A percentile compares a stretch with the other conserved stretches of the same genome.
Conservation (phyloP, 2,113 vertebrate genomes). For the Girardinichthys multiradiatus region DNA sequence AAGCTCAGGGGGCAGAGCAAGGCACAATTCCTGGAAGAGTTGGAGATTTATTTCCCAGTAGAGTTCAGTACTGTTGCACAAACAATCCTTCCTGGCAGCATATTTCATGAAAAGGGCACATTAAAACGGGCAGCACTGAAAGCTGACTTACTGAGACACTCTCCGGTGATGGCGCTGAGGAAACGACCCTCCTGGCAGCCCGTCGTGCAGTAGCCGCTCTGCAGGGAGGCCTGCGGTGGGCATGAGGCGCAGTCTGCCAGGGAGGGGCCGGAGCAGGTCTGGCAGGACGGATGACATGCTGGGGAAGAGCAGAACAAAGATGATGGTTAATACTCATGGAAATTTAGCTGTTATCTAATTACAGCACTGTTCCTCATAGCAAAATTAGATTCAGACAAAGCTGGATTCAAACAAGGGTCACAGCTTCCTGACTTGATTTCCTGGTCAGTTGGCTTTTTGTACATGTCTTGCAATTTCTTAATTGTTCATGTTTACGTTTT, state of each 20-base stretch:
- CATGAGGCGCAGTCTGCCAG: conserved; percentile 73
- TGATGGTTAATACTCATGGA: not conserved
- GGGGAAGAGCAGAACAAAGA: not conserved
- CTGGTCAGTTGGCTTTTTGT: no score
- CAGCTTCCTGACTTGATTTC: not conserved
- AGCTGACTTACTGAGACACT: conserved; percentile 63
- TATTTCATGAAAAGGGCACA: conserved; percentile 5
- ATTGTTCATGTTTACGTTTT: no score
- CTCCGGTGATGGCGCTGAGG: conserved; percentile 39
- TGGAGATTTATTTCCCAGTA: conserved; percentile 18
- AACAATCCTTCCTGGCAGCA: conserved; percentile 1
- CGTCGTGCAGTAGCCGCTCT: conserved; percentile 63
- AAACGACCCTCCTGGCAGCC: conserved; percentile 63
- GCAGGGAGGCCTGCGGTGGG: conserved; percentile 36
- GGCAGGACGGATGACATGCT: conserved; percentile 74
- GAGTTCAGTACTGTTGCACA: conserved; percentile 16
- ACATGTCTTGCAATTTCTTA: no score
- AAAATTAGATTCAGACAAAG: no score
- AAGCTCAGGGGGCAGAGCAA: conserved; percentile 1
- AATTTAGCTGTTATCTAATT: not conserved
- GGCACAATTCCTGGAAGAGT: not conserved
- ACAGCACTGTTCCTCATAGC: no score
- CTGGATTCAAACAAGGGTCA: no score
- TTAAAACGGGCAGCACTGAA: not conserved
- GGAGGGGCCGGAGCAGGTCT: conserved; percentile 60